Conservation (phyloP, 2,113 vertebrate species). For the Prolemur simus region DNA sequence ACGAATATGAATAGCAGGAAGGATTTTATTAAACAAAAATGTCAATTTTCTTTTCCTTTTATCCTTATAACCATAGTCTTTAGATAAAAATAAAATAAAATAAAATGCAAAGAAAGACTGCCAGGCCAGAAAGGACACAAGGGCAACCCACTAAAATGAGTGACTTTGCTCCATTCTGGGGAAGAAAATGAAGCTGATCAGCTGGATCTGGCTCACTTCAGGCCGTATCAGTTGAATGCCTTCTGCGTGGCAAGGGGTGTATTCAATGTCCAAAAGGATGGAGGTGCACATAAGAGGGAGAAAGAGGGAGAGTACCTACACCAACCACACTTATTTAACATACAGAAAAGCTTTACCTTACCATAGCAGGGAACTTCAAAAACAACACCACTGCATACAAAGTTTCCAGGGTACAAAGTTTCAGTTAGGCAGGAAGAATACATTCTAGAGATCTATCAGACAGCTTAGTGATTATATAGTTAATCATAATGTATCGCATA, state of each 20-base stretch:
- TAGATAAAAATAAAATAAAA: not conserved
- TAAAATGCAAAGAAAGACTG: not conserved
- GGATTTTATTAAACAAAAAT: not conserved
- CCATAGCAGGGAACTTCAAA: not conserved
- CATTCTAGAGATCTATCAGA: too few relatives aligned
- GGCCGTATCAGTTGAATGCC: not conserved
- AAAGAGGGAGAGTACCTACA: not conserved
- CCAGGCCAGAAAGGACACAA: not conserved
- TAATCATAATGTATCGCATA: not conserved
- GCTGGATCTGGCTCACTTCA: too few relatives aligned
- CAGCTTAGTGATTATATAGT: not conserved
- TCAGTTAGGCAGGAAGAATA: not conserved
- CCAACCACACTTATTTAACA: not conserved
- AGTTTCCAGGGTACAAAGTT: not conserved
- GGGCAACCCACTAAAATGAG: not conserved
- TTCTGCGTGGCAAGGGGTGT: not conserved
- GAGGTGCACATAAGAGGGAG: not conserved
- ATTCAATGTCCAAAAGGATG: not conserved
- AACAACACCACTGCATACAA: not conserved
- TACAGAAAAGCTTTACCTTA: not conserved
- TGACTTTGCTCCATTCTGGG: not conserved
- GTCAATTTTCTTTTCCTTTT: not conserved
- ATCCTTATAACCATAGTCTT: not conserved
- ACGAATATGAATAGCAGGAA: not conserved
- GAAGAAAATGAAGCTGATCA: not conserved